A percentile compares a stretch with the other conserved stretches of the same genome.
Conservation (phyloP, 2,113 vertebrate species). For the Phalacrocorax brasilianus region DNA sequence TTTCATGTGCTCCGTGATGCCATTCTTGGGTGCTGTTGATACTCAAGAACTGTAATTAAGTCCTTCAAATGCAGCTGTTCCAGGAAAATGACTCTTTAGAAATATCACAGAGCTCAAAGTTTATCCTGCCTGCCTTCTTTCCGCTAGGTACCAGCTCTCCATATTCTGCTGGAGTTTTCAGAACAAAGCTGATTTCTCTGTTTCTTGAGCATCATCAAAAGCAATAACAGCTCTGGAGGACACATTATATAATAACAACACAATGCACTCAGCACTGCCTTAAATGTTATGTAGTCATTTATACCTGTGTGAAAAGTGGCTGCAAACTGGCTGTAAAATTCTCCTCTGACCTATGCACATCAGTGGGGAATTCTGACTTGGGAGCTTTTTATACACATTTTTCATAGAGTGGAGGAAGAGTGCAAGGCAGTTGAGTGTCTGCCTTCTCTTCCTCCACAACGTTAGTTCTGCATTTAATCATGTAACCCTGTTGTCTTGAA, state of each 20-base stretch:
- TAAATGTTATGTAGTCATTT: not conserved
- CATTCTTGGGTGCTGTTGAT: not conserved
- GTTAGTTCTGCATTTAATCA: not conserved
- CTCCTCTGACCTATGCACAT: not conserved
- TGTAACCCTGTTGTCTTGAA: not conserved
- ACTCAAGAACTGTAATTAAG: not conserved
- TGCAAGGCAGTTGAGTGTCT: not conserved
- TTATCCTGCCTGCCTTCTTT: not conserved
- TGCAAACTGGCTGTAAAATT: constrained; percentile 21
- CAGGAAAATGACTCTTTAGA: not conserved
- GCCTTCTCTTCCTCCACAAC: not conserved
- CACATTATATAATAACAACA: not conserved
- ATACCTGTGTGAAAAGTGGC: not conserved
- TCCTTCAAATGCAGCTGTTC: not conserved
- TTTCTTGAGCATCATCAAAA: constrained; percentile 25
- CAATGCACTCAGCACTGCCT: not conserved
- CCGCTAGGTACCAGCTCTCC: not conserved
- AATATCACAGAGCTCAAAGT: not conserved
- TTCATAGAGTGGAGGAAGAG: not conserved
- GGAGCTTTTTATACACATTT: not conserved
- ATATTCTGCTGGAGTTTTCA: not conserved
- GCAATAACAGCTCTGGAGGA: not conserved
- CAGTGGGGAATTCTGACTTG: not conserved
- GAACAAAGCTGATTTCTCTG: not conserved
- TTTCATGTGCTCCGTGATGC: not conserved